Percentiles rank a stretch among this genome's conserved stretches.
These are phyloP conservation scores for Sesia bembeciformis DNA, from an alignment of 2,888 invertebrate species.

Conservation along the genomic window DNA sequence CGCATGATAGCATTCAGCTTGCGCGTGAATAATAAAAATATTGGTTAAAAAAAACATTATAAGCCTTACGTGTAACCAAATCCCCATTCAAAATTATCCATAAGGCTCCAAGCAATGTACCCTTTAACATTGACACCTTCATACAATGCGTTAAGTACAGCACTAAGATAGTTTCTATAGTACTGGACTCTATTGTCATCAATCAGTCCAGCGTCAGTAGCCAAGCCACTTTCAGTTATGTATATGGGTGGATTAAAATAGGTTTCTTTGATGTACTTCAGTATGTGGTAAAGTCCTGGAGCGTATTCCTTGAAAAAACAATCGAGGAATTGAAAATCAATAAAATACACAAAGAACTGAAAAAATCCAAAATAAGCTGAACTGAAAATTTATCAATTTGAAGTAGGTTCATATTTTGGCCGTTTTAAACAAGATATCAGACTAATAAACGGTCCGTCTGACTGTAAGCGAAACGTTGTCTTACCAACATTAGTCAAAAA, in stretches of 20 bases:
- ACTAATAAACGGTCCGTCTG: too few species aligned
- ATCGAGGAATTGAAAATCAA: too few species aligned
- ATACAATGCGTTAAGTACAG: conserved; percentile 36
- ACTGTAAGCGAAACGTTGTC: too few species aligned
- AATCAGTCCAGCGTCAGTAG: conserved; percentile 35
- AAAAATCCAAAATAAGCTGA: too few species aligned
- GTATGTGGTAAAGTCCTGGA: conserved; percentile 14
- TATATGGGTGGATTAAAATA: conserved; percentile 17
- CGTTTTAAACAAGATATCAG: too few species aligned
- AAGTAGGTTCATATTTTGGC: too few species aligned
- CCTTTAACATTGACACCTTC: conserved; percentile 48
- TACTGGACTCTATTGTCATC: conserved; percentile 42
- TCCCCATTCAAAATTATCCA: conserved; percentile 76
- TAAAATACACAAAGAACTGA: too few species aligned
- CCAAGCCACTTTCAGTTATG: conserved; percentile 69
- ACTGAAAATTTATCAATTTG: too few species aligned
- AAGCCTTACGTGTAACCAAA: conserved; percentile 58
- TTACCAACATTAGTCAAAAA: too few species aligned
- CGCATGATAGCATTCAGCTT: too few species aligned
- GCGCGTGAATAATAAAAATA: too few species aligned
- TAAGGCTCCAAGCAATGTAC: conserved; percentile 71
- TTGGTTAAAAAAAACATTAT: neutral
- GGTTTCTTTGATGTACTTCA: conserved; percentile 13
- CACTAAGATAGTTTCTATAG: conserved; percentile 33
- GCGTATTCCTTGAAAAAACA: conserved; percentile 12